Evolutionary conservation across 2,113 vertebrate species (phyloP).

Genomic region (Euleptes europaea): DNA sequence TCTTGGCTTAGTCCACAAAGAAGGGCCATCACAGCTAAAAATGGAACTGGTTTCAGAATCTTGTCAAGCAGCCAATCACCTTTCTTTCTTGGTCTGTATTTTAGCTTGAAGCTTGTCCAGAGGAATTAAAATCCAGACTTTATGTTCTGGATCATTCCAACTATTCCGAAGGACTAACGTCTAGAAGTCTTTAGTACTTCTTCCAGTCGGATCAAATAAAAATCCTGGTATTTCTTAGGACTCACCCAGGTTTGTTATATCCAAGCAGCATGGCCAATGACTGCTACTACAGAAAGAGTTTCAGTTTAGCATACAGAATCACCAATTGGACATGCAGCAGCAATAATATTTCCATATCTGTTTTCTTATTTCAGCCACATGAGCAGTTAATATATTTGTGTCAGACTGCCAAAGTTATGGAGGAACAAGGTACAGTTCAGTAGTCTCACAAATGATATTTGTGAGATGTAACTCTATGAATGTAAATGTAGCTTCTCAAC

Average conservation of each 20-base stretch:
- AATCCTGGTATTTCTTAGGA: slow-evolving; percentile 12
- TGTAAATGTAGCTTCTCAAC: slow-evolving; percentile 29
- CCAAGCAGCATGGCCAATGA: slow-evolving; percentile 32
- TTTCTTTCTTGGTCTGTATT: slow-evolving; percentile 7
- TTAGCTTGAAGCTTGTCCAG: background rate
- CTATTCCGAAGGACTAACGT: background rate
- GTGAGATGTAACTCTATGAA: background rate
- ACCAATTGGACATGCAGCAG: slow-evolving; percentile 50
- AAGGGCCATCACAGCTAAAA: slow-evolving; percentile 24
- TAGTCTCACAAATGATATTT: slow-evolving; percentile 20
- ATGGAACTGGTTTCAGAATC: background rate
- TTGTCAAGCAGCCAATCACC: background rate
- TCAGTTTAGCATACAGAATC: slow-evolving; percentile 55
- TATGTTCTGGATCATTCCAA: background rate
- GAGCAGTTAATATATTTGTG: slow-evolving; percentile 30
- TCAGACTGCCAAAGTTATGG: slow-evolving; percentile 31
- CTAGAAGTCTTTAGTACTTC: background rate
- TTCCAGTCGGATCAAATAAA: slow-evolving; percentile 23
- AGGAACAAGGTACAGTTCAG: slow-evolving; percentile 23
- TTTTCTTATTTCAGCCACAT: slow-evolving; percentile 31
- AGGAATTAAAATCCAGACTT: background rate
- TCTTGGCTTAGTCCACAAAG: slow-evolving; percentile 27
- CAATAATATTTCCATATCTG: slow-evolving; percentile 19
- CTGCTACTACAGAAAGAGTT: slow-evolving; percentile 31
- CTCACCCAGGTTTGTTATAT: slow-evolving; percentile 12